A percentile compares a stretch with the other conserved stretches of the same genome.
Conservation (phyloP, 2,113 vertebrate species). For the Platichthys stellatus region DNA sequence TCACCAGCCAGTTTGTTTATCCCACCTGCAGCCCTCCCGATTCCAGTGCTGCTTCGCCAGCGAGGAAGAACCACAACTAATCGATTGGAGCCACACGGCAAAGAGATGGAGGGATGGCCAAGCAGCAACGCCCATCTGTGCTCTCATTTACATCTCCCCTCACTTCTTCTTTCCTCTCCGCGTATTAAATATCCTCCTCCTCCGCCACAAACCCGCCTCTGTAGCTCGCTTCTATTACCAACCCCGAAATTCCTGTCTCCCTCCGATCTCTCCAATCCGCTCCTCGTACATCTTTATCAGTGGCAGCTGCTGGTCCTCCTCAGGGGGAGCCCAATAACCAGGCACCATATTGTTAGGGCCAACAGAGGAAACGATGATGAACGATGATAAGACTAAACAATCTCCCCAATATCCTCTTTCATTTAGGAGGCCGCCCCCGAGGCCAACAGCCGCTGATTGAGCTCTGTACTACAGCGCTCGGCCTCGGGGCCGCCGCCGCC, state of each 20-base stretch:
- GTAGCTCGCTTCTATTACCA: constrained; percentile 10
- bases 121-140: neutral
- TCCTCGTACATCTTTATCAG: constrained; percentile 42
- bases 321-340: constrained; percentile 32
- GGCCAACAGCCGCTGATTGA: constrained; percentile 46
- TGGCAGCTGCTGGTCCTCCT: constrained; percentile 63
- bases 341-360: constrained; percentile 33
- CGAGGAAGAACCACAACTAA: constrained; percentile 29
- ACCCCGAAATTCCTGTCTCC: neutral
- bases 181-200: neutral
- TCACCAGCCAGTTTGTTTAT: constrained; percentile 30
- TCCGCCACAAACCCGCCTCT: constrained; percentile 17
- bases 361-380: constrained; percentile 44
- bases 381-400: constrained; percentile 51
- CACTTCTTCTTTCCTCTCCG: neutral
- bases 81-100: constrained; percentile 17
- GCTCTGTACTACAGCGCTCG: constrained; percentile 30
- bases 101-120: constrained; percentile 3
- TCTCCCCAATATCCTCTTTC: constrained; percentile 66
- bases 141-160: neutral
- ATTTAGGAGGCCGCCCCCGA: constrained; percentile 57
- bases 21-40: constrained; percentile 2
- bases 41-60: neutral
- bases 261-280: constrained; percentile 32
- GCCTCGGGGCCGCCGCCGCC: constrained; percentile 24